Evolutionary conservation across 2,113 vertebrate species (phyloP), one percentile per base, ranked within the genome.

Genomic region (Sialia sialis): DNA sequence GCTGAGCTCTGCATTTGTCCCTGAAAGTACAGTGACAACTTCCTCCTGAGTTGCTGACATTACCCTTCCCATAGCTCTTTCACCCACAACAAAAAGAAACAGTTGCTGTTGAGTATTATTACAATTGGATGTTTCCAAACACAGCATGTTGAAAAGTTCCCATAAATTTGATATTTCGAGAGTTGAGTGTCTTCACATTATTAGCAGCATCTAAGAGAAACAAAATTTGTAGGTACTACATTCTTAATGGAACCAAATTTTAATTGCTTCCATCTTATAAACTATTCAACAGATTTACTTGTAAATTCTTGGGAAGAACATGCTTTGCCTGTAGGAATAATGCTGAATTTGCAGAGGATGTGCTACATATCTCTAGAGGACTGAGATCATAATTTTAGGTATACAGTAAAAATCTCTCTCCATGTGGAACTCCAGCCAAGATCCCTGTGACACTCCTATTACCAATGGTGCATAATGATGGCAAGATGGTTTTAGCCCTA

Each of bases 361-460:
- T 74, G 13, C 4, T 63, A 0, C 43, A 13, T 41, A 66, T 73
- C 32, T 62, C 38, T 55, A 29, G n/a, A n/a, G 46, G 26, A 16
- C 12, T 74, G n/a, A 67, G 52, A 32, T 84, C 27, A 69, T 12
- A 27, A 58, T 54, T 85, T 76, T 58, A 77, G 17, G 27, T 36
- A 19, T 23, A 64, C 89, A 87, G 16, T 62, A 80, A 64, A 92
- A 55, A 26, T 13, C 9, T 15, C 4, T 51, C 29, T 73, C 43
- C 1, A 0, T 10, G 27, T 36, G 21, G 25, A 67, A 3, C 20
- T 5, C 26, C 27, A 41, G 0, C 8, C 20, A 32, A 76, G 32
- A 41, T 48, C 32, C 56, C 63, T 0, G 0, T 46, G 55, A 39
- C 26, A 19, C 2, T 49, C 18, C 3, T 16, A 13, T 18, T 73